Evolutionary conservation across 92 coral and sea anemone genomes (phyloP).

Genomic region (Chrysogorgia sp.): DNA sequence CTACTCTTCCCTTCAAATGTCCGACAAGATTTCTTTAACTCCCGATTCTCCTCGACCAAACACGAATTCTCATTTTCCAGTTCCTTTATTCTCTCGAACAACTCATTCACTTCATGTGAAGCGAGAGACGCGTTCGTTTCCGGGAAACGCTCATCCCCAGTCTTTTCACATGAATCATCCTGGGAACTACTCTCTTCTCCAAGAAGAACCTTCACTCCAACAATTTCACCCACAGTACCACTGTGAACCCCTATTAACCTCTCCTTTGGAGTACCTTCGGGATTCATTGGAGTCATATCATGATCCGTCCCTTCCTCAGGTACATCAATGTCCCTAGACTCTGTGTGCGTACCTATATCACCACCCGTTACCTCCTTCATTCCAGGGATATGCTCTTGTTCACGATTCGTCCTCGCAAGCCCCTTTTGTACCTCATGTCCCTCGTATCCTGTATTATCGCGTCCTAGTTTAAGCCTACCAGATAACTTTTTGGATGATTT

Average conservation of each 20-base stretch:
- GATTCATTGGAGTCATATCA: background rate
- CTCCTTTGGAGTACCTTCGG: background rate
- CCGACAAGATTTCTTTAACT: constrained; percentile 22
- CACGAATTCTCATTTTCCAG: constrained; percentile 13
- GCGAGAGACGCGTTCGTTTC: background rate
- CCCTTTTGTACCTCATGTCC: constrained; percentile 17
- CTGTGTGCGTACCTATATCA: background rate
- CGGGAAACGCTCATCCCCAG: constrained; percentile 7
- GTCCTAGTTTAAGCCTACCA: constrained; percentile 4
- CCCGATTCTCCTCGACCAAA: constrained; percentile 25
- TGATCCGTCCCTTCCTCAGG: background rate
- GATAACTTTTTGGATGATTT: constrained; percentile 28
- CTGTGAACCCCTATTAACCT: background rate
- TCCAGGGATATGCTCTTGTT: constrained; percentile 3
- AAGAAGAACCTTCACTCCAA: background rate
- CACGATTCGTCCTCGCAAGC: background rate
- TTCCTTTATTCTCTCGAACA: background rate
- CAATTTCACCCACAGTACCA: background rate
- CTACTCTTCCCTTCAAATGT: constrained; percentile 44
- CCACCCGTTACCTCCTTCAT: background rate
- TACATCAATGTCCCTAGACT: background rate
- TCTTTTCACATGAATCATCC: background rate
- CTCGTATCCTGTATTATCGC: background rate
- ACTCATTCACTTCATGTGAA: constrained; percentile 4
- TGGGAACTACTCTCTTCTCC: background rate